Evolutionary conservation across 2,888 invertebrate genomes (phyloP).

Genomic region (Schizaphis graminum): DNA sequence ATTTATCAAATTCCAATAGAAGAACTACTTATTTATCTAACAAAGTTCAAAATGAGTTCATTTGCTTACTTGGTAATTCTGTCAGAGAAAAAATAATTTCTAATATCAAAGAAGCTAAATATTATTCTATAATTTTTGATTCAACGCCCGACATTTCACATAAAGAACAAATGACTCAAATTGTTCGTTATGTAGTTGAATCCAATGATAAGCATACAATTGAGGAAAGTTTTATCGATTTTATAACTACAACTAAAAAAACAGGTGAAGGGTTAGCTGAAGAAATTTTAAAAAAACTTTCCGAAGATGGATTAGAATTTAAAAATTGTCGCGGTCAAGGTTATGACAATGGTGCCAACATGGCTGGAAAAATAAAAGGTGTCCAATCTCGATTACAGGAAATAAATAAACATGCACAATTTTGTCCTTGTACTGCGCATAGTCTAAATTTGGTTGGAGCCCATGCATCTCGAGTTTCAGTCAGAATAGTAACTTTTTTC

Average conservation of each 20-base stretch:
- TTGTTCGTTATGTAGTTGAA: constrained; percentile 12
- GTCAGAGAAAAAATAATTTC: background rate
- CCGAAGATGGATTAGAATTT: background rate
- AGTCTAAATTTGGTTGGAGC: background rate
- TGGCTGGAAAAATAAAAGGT: background rate
- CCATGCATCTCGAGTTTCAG: background rate
- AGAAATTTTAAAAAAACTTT: background rate
- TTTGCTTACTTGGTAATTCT: constrained; percentile 4
- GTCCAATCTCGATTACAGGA: background rate
- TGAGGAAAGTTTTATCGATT: background rate
- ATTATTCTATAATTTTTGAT: constrained; percentile 16
- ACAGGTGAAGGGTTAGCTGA: background rate
- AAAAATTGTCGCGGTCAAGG: background rate
- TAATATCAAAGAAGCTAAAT: constrained; percentile 10
- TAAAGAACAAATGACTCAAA: background rate
- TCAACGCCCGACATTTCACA: constrained; percentile 1
- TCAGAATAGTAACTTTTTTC: background rate
- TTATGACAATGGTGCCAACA: background rate
- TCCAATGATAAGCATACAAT: background rate
- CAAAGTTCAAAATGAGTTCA: constrained; percentile 3
- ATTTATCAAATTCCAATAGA: background rate
- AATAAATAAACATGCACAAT: background rate
- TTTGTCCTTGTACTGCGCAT: background rate
- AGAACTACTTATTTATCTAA: constrained; percentile 5
- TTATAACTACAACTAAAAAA: background rate